Evolutionary conservation across 2,888 invertebrate species (phyloP).

Genomic region (Acanthosoma haemorrhoidale): DNA sequence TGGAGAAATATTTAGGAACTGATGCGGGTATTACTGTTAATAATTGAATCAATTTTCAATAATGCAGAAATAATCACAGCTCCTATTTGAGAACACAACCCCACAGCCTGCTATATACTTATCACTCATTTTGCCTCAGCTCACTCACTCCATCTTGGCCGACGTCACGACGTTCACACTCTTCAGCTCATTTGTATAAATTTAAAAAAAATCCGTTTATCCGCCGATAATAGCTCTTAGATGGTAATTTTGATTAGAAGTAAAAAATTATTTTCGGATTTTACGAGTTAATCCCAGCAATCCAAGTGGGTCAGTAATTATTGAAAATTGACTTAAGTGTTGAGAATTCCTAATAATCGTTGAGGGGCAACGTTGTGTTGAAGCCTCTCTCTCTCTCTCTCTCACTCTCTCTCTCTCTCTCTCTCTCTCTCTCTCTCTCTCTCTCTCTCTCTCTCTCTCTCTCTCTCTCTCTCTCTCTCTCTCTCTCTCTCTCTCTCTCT

Average conservation of each 20-base stretch:
- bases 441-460: too few relatives aligned
- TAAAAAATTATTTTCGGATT: neutral
- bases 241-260: conserved; percentile 1
- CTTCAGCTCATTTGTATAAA: neutral
- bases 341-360: conserved; percentile 8
- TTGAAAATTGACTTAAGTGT: neutral
- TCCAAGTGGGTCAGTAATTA: conserved; percentile 5
- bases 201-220: neutral
- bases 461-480: too few relatives aligned
- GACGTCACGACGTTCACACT: neutral
- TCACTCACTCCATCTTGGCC: neutral
- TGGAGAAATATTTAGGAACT: too few relatives aligned
- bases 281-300: conserved; percentile 10
- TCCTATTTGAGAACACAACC: neutral
- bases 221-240: neutral
- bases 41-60: neutral
- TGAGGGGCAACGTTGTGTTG: neutral
- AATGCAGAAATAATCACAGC: neutral
- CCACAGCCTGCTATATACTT: neutral
- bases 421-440: too few relatives aligned
- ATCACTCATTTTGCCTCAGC: too few relatives aligned
- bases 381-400: too few relatives aligned
- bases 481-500: too few relatives aligned
- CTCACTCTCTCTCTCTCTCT: too few relatives aligned
- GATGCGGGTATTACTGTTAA: neutral